A percentile compares a stretch with the other conserved stretches of the same genome.
Evolutionary conservation across 2,113 vertebrate genomes (phyloP).

Genomic region (Pampusana beccarii): DNA sequence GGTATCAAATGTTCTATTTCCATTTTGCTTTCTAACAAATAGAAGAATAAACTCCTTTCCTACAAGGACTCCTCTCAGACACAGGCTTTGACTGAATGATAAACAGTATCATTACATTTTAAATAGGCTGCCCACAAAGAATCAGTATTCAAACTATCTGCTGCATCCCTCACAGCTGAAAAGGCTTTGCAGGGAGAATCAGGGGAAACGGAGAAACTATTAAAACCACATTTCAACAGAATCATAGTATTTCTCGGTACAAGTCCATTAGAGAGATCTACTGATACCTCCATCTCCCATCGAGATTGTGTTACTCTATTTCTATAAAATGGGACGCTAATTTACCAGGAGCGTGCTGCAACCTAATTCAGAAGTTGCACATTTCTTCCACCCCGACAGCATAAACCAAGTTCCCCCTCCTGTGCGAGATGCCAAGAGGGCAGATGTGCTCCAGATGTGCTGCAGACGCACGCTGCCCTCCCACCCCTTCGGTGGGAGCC

Average conservation of each 20-base stretch:
- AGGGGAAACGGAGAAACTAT: background rate
- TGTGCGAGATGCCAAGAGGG: accelerated
- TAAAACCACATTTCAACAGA: constrained; percentile 30
- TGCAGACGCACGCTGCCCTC: background rate
- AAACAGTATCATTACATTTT: constrained; percentile 12
- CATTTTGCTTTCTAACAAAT: background rate
- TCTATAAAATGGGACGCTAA: background rate
- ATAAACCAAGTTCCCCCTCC: accelerated
- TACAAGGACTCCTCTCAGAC: background rate
- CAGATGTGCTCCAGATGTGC: background rate
- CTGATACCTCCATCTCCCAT: background rate
- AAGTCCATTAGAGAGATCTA: background rate
- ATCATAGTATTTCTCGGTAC: background rate
- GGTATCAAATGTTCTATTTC: constrained; percentile 12
- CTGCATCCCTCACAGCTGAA: background rate
- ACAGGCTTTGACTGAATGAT: background rate
- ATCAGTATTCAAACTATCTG: background rate
- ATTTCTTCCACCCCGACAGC: accelerated
- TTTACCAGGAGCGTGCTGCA: background rate
- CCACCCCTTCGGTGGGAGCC: background rate
- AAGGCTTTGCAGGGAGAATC: background rate
- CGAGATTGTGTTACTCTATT: background rate
- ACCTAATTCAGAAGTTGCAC: background rate
- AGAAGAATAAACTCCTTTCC: background rate
- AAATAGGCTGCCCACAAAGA: constrained; percentile 31